phyloP scores from a whole-genome alignment of 2,888 invertebrate genomes.

The Lasioglossum villosulum region DNA sequence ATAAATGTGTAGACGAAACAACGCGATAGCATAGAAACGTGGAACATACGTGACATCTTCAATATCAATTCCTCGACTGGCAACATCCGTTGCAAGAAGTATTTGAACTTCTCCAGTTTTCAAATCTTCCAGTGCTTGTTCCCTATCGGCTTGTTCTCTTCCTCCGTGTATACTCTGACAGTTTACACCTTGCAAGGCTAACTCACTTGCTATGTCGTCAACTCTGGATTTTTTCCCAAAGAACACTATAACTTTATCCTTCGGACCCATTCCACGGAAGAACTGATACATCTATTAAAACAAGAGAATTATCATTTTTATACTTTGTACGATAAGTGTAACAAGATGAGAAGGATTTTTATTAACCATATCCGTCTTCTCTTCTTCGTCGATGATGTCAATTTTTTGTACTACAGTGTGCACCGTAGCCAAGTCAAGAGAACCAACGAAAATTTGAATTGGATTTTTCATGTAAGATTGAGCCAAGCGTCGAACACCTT shows the following conservation, averaged over 20 bases:
- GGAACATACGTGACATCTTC: slow-evolving; percentile 90
- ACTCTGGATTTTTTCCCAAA: slow-evolving; percentile 94
- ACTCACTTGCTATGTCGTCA: slow-evolving; percentile 92
- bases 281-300: slow-evolving; percentile 88
- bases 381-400: slow-evolving; percentile 89
- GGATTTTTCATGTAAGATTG: slow-evolving; percentile 95
- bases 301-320: not conserved
- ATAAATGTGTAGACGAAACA: not conserved
- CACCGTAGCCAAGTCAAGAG: slow-evolving; percentile 94
- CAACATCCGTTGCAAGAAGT: slow-evolving; percentile 97
- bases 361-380: slow-evolving; percentile 88
- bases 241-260: slow-evolving; percentile 96
- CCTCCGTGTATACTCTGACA: slow-evolving; percentile 96
- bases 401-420: slow-evolving; percentile 94
- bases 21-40: not conserved
- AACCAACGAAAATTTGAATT: slow-evolving; percentile 95
- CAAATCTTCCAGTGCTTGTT: slow-evolving; percentile 94
- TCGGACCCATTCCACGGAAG: slow-evolving; percentile 88
- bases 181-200: slow-evolving; percentile 88
- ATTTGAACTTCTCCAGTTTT: slow-evolving; percentile 92
- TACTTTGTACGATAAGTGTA: not conserved
- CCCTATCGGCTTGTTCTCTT: slow-evolving; percentile 92
- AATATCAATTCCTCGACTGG: slow-evolving; percentile 97
- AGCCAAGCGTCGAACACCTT: slow-evolving; percentile 93
- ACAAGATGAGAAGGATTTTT: not conserved